A percentile compares a stretch with the other conserved stretches of the same genome.
These are phyloP conservation scores for Scarus forsteni DNA, from an alignment of 2,797 vertebrate species.

Conservation along the genomic window DNA sequence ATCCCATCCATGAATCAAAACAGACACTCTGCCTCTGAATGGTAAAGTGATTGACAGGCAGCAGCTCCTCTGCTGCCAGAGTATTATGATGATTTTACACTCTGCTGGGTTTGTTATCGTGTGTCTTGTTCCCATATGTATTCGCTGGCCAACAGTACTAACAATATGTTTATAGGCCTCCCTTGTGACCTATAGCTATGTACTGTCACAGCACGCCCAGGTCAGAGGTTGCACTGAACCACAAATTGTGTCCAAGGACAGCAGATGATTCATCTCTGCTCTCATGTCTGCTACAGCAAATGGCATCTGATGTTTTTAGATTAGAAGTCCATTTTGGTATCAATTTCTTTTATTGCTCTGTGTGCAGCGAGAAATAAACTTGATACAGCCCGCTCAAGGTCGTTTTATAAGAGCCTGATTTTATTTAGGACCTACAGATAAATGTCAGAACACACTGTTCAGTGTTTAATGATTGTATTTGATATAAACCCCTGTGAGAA, in stretches of 20 bases:
- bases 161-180: slow-evolving; percentile 38
- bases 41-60: slow-evolving; percentile 35
- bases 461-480: slow-evolving; percentile 36
- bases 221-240: slow-evolving; percentile 46
- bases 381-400: slow-evolving; percentile 55
- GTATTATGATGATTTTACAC: slow-evolving; percentile 54
- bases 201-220: slow-evolving; percentile 16
- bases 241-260: slow-evolving; percentile 45
- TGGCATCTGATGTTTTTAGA: slow-evolving; percentile 46
- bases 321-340: slow-evolving; percentile 58
- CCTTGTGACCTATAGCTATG: slow-evolving; percentile 38
- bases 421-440: slow-evolving; percentile 40
- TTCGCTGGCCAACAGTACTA: slow-evolving; percentile 15
- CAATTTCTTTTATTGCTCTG: slow-evolving; percentile 56
- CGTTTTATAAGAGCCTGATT: slow-evolving; percentile 36
- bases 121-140: slow-evolving; percentile 11
- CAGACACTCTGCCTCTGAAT: slow-evolving; percentile 20
- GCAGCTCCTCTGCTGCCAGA: slow-evolving; percentile 21
- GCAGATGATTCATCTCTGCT: slow-evolving; percentile 47
- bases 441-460: slow-evolving; percentile 43
- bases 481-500: slow-evolving; percentile 12
- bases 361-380: slow-evolving; percentile 20
- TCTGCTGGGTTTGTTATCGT: slow-evolving; percentile 35
- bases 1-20: slow-evolving; percentile 23
- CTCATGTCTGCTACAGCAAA: slow-evolving; percentile 44